Conservation (phyloP, 2,888 invertebrate species). For the Cryptocephalus primarius region DNA sequence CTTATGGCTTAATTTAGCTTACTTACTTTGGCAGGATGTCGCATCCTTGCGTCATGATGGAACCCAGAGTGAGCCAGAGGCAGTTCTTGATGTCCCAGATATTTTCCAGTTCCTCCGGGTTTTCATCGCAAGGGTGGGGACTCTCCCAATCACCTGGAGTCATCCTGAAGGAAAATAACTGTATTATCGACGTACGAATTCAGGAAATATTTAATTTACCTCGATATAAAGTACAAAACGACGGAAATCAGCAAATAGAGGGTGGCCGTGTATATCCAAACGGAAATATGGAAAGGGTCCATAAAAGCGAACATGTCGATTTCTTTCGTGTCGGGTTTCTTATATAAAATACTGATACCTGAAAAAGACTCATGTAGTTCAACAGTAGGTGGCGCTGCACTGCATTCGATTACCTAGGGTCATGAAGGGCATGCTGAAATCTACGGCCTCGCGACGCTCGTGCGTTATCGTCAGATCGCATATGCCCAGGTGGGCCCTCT, state of each 20-base stretch:
- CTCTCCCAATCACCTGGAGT: conserved; percentile 91
- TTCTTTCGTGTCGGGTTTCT: conserved; percentile 63
- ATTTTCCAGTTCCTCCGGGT: conserved; percentile 81
- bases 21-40: conserved; percentile 81
- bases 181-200: background rate
- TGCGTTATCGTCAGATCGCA: conserved; percentile 95
- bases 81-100: conserved; percentile 81
- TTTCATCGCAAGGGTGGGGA: conserved; percentile 82
- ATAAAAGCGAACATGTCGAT: conserved; percentile 85
- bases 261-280: conserved; percentile 83
- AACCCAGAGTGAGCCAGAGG: conserved; percentile 88
- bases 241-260: conserved; percentile 76
- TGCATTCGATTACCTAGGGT: conserved; percentile 58
- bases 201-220: conserved; percentile 19
- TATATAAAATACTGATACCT: conserved; percentile 78
- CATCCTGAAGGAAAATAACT: conserved; percentile 43
- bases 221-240: conserved; percentile 67
- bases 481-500: conserved; percentile 91
- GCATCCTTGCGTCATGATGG: conserved; percentile 88
- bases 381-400: too few species aligned
- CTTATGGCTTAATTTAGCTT: too few species aligned
- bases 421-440: conserved; percentile 97
- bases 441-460: conserved; percentile 75
- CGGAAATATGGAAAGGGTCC: conserved; percentile 72
- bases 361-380: too few species aligned